phyloP scores from a whole-genome alignment of 2,113 vertebrate genomes.

The Cinclus mexicanus region DNA sequence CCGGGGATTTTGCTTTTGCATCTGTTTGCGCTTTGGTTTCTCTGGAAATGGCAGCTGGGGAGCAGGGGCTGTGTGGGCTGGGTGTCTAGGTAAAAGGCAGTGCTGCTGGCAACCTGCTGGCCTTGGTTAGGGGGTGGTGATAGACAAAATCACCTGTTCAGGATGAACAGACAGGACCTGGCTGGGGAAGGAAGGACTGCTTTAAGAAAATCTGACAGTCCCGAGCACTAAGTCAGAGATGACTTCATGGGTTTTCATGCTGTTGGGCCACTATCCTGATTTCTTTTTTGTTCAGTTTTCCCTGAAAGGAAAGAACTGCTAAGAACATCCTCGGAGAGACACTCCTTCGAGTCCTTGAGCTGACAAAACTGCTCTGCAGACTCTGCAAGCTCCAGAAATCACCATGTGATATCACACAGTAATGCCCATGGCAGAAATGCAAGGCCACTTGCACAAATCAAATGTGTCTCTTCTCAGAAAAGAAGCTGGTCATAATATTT shows the following conservation, averaged over 20 bases:
- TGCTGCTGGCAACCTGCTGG: background rate
- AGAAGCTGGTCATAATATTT: background rate
- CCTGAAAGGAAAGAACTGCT: background rate
- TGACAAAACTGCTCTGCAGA: background rate
- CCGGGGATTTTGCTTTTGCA: background rate
- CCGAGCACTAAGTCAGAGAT: background rate
- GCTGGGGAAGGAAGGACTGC: background rate
- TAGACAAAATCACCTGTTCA: background rate
- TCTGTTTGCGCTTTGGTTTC: background rate
- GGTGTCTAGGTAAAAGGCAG: background rate
- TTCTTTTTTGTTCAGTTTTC: background rate
- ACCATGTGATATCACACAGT: fast-evolving
- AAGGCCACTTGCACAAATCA: background rate
- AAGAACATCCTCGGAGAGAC: background rate
- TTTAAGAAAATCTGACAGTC: background rate
- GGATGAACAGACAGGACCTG: background rate
- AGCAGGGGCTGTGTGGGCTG: background rate
- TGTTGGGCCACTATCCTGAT: background rate
- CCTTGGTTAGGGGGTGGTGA: background rate
- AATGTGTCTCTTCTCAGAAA: background rate
- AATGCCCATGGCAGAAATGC: background rate
- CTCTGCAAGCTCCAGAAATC: background rate
- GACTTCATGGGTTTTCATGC: background rate
- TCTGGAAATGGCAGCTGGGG: constrained; percentile 13
- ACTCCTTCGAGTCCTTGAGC: background rate